Conservation (phyloP, 2,797 vertebrate species). For the Eutrigla gurnardus region DNA sequence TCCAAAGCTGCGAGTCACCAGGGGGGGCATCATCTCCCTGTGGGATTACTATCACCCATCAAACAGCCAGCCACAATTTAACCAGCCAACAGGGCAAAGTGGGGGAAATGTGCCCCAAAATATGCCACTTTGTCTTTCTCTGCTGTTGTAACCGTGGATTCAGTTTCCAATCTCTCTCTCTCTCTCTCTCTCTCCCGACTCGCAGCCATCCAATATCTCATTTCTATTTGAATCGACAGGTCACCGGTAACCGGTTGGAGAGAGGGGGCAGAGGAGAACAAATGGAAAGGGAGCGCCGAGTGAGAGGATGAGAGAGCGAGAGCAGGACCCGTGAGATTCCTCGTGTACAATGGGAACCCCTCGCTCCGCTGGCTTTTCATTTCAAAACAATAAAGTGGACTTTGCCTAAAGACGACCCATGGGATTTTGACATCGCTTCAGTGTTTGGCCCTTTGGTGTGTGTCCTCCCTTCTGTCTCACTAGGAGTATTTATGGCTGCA, state of each 20-base stretch:
- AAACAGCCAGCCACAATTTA: slow-evolving; percentile 62
- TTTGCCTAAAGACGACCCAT: slow-evolving; percentile 51
- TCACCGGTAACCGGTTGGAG: slow-evolving; percentile 68
- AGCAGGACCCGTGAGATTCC: slow-evolving; percentile 54
- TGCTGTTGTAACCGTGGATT: slow-evolving; percentile 64
- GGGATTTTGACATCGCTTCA: slow-evolving; percentile 43
- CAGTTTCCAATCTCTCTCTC: slow-evolving; percentile 51
- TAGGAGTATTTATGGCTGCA: slow-evolving; percentile 45
- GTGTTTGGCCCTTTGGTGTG: slow-evolving; percentile 25
- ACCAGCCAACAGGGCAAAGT: slow-evolving; percentile 43
- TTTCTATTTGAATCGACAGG: slow-evolving; percentile 68
- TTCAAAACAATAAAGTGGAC: slow-evolving; percentile 49
- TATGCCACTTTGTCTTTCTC: slow-evolving; percentile 53
- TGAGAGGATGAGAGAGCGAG: slow-evolving; percentile 62
- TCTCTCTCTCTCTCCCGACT: slow-evolving; percentile 31
- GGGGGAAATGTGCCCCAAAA: slow-evolving; percentile 50
- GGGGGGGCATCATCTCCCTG: slow-evolving; percentile 42
- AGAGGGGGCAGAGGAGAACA: slow-evolving; percentile 47
- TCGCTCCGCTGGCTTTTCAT: slow-evolving; percentile 42
- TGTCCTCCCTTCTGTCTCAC: slow-evolving; percentile 24
- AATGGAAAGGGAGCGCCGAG: slow-evolving; percentile 62
- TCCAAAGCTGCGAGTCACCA: slow-evolving; percentile 51
- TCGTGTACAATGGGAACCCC: slow-evolving; percentile 41
- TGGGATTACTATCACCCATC: slow-evolving; percentile 71
- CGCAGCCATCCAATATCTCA: slow-evolving; percentile 39